Base-by-base conservation (phyloP, 2,888 invertebrate genomes). In the Synergus laeviventris region DNA sequence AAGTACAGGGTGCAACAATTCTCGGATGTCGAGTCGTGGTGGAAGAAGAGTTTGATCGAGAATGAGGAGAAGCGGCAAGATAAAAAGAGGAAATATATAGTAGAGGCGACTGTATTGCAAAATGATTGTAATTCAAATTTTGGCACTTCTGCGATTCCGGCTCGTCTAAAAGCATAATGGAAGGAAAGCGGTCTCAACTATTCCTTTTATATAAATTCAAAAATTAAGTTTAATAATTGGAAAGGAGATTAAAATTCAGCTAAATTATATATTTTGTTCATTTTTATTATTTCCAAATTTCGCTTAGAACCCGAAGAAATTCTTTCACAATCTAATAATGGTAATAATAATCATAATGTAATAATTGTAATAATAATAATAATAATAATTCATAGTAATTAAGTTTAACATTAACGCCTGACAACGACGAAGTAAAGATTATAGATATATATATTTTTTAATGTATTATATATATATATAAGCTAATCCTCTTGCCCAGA, bases 401-500 rank as follows among this genome's bases (percentile, higher is more conserved):
- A 81, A 80, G 78, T 80, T 88, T 90, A 90, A 90, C 89, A 89
- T 90, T 88, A 90, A 90, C 89, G 87, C 87, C 88, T 87, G 87
- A 89, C 88, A 89, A 89, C 88, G 89, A 89, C 87, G 88, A 89
- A 88, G 87, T 89, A 89, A 89, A 89, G 87, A 87, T 88, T 86
- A 86, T 82, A 87, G 82, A 84, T 85, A 84, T 84, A 82, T 83
- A 83, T 82, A 82, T 82, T 86, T 84, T 86, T 83, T 83, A 84
- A 81, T 84, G 74, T 80, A 84, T 80, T 82, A 81, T 84, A 77
- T 80, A 61, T 80, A 61, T 78, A 76, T 78, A 74, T 89, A 90
- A 90, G 89, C 90, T 90, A 90, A 89, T 88, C 86, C 89, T 89
- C 89, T 89, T 89, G 89, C 88, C 89, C 90, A 89, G 89, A 90